Evolutionary conservation across 2,113 vertebrate species (phyloP), one percentile per base, ranked within the genome.

Genomic region (Vulpes lagopus): DNA sequence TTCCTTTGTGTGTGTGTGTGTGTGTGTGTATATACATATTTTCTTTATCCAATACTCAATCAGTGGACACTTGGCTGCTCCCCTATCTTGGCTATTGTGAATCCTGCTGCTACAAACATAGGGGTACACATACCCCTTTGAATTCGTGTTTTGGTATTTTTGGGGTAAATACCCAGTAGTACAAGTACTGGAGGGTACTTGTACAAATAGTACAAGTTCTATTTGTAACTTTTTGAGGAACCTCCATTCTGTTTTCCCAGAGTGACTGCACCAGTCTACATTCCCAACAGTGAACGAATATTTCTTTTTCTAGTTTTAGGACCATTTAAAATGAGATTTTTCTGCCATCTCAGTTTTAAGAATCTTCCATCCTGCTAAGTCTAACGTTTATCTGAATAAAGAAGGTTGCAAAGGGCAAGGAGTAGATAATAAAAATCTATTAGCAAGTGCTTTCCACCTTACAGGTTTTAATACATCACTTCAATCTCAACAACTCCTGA

Each of bases 371-470:
- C 27, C 69, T 82, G 38, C 32, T 87, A 62, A 87, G 55, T 90
- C 55, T 93, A 51, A 80, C 27, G 23, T 96, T 97, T 59, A 49
- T 73, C 59, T 71, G 49, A 81, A 87, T 71, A 82, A 79, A 51
- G 91, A 88, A 65, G 43, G 3, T 87, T 82, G 22, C 71, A 94
- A 76, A 92, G 19, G 38, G 3, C 35, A 92, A 82, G 3, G 57
- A 1, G 5, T 92, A 67, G 85, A 57, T 65, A 59, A 83, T 73
- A 65, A 86, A 86, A 89, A 67, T 95, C 35, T 79, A 9, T 89
- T 92, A 82, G 25, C 62, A 76, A 62, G 32, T 91, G 15, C 74
- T 67, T 57, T 60, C 25, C 23, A 6, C 19, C n/a, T 43, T 64
- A 12, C 3, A 35, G 43, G 16, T 81, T 86, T 81, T 67, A 49